A percentile compares a stretch with the other conserved stretches of the same genome.
Conservation (phyloP, 2,797 vertebrate species). For the Phoebastria nigripes region DNA sequence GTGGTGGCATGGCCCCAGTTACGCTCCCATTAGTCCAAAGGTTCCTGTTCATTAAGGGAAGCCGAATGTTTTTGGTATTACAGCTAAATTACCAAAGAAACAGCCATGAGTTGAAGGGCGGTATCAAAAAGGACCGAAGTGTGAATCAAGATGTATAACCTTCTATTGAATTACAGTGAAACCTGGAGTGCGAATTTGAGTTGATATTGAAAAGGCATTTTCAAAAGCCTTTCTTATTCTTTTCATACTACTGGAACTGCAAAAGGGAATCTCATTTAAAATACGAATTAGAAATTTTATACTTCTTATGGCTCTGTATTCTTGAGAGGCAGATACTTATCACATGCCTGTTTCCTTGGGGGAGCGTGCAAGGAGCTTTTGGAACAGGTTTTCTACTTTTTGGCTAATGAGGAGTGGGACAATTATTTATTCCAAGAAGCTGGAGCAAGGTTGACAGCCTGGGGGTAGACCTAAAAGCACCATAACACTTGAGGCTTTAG, state of each 20-base stretch:
- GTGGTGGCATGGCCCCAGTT: not conserved
- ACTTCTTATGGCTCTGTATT: not conserved
- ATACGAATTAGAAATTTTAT: not conserved
- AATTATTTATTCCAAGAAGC: conserved; percentile 13
- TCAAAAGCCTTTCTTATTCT: not conserved
- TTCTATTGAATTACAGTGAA: not conserved
- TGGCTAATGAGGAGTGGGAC: not conserved
- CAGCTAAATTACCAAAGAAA: not conserved
- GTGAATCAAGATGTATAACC: not conserved
- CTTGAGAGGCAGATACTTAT: not conserved
- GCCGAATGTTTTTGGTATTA: not conserved
- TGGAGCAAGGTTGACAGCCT: not conserved
- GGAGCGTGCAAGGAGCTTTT: not conserved
- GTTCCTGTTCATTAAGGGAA: not conserved
- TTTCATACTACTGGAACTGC: not conserved
- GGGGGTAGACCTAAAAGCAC: not conserved
- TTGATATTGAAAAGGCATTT: not conserved
- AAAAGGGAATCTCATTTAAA: not conserved
- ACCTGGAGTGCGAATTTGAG: not conserved
- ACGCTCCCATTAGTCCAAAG: not conserved
- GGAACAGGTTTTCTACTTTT: conserved; percentile 5
- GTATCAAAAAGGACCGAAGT: not conserved
- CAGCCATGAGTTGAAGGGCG: not conserved
- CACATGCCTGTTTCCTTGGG: not conserved
- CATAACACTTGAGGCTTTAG: not conserved